Evolutionary conservation across 2,888 invertebrate genomes (phyloP), one percentile per base, ranked within the genome.

Genomic region (Meiosimyza decipiens): DNA sequence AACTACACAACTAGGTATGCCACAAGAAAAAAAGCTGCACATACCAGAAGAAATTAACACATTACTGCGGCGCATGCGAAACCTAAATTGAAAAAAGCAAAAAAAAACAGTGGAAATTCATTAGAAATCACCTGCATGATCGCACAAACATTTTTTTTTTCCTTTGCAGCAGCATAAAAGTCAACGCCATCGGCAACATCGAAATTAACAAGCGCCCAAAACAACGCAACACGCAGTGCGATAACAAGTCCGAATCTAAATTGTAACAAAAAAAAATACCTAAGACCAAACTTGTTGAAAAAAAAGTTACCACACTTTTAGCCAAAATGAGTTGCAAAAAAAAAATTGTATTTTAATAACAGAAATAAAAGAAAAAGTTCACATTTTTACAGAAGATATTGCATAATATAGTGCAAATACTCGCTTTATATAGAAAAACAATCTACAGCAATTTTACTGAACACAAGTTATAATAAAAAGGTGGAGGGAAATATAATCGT

Each of bases 361-460:
- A 62, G 16, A 40, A 28, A 60, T 15, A 28, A 60, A 62, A 22
- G 16, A 18, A 63, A 63, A 49, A 47, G 49, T 15, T 49, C 12
- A 49, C 33, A 47, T 47, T 47, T 57, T 22, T 57, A 49, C 47
- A 63, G 16, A 40, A 16, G 49, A 47, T 47, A 63, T 63, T 63
- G 47, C 63, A 63, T 63, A 63, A 63, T 49, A 12, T 63, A 18
- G 0, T 63, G 47, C 62, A 62, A 62, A 62, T 49, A 18, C 47
- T 49, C 9, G 40, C 40, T 49, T 68, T 59, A 33, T 6, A 49
- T n/a, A 15, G 49, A 73, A 71, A 54, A 12, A 60, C 13, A 62
- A 55, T 55, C 65, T 67, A 55, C 13, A n/a, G 47, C n/a, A 33
- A 49, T 16, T 49, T 66, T 71, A 73, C 70, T 55, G 71, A 73